phyloP scores from a whole-genome alignment of 2,797 vertebrate genomes.

The Melanogrammus aeglefinus region DNA sequence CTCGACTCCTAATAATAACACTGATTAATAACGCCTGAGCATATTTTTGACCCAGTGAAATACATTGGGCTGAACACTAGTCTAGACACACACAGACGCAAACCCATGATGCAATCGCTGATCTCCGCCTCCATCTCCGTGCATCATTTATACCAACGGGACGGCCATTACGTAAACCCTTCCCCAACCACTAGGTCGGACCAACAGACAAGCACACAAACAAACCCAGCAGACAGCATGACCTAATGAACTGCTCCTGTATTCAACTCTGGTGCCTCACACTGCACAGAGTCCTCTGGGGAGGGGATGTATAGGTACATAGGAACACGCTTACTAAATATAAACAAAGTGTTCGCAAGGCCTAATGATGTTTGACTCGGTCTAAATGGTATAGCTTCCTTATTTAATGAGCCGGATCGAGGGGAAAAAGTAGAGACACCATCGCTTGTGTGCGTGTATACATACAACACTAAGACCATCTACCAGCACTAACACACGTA shows the following conservation, averaged over 20 bases:
- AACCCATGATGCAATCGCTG: neutral
- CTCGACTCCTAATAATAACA: neutral
- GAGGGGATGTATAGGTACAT: neutral
- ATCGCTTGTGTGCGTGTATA: too few relatives aligned
- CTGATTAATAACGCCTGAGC: neutral
- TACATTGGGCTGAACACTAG: neutral
- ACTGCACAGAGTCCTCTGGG: neutral
- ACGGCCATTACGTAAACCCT: neutral
- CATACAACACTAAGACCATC: too few relatives aligned
- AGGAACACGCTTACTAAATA: neutral
- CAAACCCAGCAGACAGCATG: neutral
- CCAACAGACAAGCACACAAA: neutral
- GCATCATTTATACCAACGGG: neutral
- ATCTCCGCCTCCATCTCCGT: constrained; percentile 1
- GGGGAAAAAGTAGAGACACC: too few relatives aligned
- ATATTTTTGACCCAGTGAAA: neutral
- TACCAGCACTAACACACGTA: too few relatives aligned
- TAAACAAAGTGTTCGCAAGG: constrained; percentile 11
- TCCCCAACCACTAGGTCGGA: too few relatives aligned
- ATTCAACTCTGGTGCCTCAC: neutral
- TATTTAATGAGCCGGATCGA: neutral
- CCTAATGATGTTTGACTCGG: neutral
- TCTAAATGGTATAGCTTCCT: neutral
- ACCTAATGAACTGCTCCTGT: neutral
- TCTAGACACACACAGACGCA: neutral